Base-by-base conservation (phyloP, 2,888 invertebrate genomes). In the Sinotaia quadrata region DNA sequence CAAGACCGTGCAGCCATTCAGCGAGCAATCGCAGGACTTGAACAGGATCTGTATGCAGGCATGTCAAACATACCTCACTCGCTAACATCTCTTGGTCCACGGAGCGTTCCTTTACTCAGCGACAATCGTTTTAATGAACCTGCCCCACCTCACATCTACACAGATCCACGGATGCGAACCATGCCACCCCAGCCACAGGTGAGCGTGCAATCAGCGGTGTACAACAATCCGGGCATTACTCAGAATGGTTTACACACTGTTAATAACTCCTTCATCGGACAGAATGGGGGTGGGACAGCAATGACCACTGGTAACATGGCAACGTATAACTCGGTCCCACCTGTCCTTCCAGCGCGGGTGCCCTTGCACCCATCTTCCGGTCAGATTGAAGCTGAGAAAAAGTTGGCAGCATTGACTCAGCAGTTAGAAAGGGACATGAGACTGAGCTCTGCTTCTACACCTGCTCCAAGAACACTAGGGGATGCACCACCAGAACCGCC, bases 371-470 rank as follows among this genome's bases (percentile, higher is more conserved):
- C 75, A 21, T 60, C 65, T n/a, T 75, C 76, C 31, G n/a, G n/a
- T n/a, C 77, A 79, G 59, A 75, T 78, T 33, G 83, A 84, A 58
- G 84, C 84, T 7, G 86, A 87, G 73, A 78, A 79, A 65, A 83
- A 81, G 52, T 75, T 87, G 24, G 85, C 86, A 18, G 83, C 81
- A 29, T 73, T 87, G 56, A 86, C 87, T 2, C 81, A 85, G 68
- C 82, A 86, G 69, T 71, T 87, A 34, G 79, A 83, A 67, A 76
- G 81, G 60, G 82, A 82, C 67, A 79, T 84, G 75, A 68, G 77
- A 74, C 49, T 68, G 29, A 54, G 34, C 33, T 61, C 68, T 41
- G 60, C 67, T 0, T 41, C 60, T 4, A 57, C 65, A 1, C n/a
- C 47, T 27, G 18, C 63, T 4, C 66, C 56, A 31, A 69, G 52